Percentiles rank a stretch among this genome's conserved stretches.
These are phyloP conservation scores for Paelopatides confundens DNA, from an alignment of 53 echinoderm and acorn worm species.

Conservation along the genomic window DNA sequence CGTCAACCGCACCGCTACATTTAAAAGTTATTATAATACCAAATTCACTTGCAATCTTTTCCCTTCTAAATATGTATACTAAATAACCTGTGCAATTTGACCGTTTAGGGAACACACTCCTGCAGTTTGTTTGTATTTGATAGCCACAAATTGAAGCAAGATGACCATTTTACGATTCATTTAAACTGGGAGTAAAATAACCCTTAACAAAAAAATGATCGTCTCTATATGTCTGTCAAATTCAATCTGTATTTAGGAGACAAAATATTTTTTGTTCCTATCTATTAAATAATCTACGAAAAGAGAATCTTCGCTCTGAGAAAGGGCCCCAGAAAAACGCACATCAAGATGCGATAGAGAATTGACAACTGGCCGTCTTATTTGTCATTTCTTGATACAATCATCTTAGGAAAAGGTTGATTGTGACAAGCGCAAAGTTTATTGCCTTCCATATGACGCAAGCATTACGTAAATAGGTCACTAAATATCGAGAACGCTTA, in stretches of 20 bases:
- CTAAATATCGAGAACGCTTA: slow-evolving; percentile 20
- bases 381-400: slow-evolving; percentile 30
- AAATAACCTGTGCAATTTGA: too few species aligned
- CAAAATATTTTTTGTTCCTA: not conserved
- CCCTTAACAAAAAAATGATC: not conserved
- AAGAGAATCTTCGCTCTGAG: not conserved
- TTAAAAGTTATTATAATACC: too few species aligned
- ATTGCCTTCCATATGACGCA: slow-evolving; percentile 32
- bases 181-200: too few species aligned
- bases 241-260: not conserved
- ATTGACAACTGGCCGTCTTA: slow-evolving; percentile 10
- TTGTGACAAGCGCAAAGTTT: slow-evolving; percentile 5
- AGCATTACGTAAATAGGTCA: slow-evolving; percentile 47
- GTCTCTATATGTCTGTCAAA: not conserved
- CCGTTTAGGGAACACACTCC: too few species aligned
- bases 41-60: too few species aligned
- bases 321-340: not conserved
- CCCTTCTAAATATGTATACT: too few species aligned
- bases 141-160: too few species aligned
- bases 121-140: too few species aligned
- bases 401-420: slow-evolving; percentile 1
- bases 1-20: too few species aligned
- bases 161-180: too few species aligned
- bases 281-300: not conserved
- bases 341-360: not conserved